phyloP scores from a whole-genome alignment of 2,113 vertebrate species.

The Falcunculus frontatus region DNA sequence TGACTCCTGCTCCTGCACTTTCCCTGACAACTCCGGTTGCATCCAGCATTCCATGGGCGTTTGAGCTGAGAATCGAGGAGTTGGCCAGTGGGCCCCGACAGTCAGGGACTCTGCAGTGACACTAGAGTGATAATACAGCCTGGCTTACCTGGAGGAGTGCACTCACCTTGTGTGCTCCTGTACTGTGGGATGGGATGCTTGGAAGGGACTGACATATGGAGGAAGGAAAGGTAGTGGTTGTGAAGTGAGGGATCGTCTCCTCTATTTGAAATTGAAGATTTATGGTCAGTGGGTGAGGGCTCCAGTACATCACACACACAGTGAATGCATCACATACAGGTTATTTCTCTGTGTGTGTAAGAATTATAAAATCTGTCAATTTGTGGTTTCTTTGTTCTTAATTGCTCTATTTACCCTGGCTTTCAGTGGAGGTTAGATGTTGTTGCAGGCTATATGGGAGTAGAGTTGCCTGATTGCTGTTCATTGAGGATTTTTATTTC shows the following conservation, averaged over 20 bases:
- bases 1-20: rapidly evolving
- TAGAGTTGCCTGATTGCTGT: not conserved
- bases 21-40: rapidly evolving
- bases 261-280: not conserved
- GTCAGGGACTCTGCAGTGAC: rapidly evolving
- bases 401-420: not conserved
- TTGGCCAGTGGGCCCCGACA: not conserved
- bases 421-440: not conserved
- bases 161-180: rapidly evolving
- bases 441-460: not conserved
- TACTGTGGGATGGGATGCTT: not conserved
- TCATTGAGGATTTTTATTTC: not conserved
- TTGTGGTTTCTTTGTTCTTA: slow-evolving; percentile 26
- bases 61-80: rapidly evolving
- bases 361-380: not conserved
- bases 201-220: rapidly evolving
- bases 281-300: rapidly evolving
- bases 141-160: not conserved
- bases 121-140: not conserved
- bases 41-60: rapidly evolving
- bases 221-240: not conserved
- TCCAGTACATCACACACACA: not conserved
- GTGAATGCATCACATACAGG: not conserved
- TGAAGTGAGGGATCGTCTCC: rapidly evolving
- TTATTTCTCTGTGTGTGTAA: not conserved